Evolutionary conservation across 2,888 invertebrate genomes (phyloP).

Genomic region (Lithophane ornitopus): DNA sequence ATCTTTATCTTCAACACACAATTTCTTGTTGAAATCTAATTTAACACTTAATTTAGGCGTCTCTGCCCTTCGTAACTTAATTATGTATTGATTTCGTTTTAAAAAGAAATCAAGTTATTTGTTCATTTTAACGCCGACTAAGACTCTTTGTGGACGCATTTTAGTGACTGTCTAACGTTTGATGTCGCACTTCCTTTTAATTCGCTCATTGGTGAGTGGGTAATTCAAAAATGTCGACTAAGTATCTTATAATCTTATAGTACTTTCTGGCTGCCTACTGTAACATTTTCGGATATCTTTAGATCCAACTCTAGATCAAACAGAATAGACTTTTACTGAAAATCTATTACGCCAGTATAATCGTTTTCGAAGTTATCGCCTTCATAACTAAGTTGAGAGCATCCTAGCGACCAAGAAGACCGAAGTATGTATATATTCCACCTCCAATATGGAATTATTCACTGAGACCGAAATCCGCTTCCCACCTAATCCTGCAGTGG

Average conservation of each 20-base stretch:
- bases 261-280: background rate
- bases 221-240: constrained; percentile 40
- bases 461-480: constrained; percentile 55
- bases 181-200: constrained; percentile 48
- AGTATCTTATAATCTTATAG: background rate
- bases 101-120: constrained; percentile 59
- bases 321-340: background rate
- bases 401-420: background rate
- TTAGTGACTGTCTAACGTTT: constrained; percentile 50
- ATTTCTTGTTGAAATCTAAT: constrained; percentile 47
- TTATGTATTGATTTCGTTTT: constrained; percentile 57
- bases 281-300: background rate
- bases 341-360: constrained; percentile 2
- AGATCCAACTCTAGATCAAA: background rate
- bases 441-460: constrained; percentile 51
- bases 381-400: background rate
- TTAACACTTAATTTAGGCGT: constrained; percentile 41
- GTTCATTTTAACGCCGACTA: constrained; percentile 26
- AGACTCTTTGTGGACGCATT: constrained; percentile 21
- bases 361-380: background rate
- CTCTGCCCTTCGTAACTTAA: constrained; percentile 38
- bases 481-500: constrained; percentile 46
- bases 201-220: constrained; percentile 4
- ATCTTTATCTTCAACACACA: constrained; percentile 13
- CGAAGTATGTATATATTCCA: constrained; percentile 36